Base-by-base conservation (phyloP, 1,140 invertebrate species). In the Magallana angulata region DNA sequence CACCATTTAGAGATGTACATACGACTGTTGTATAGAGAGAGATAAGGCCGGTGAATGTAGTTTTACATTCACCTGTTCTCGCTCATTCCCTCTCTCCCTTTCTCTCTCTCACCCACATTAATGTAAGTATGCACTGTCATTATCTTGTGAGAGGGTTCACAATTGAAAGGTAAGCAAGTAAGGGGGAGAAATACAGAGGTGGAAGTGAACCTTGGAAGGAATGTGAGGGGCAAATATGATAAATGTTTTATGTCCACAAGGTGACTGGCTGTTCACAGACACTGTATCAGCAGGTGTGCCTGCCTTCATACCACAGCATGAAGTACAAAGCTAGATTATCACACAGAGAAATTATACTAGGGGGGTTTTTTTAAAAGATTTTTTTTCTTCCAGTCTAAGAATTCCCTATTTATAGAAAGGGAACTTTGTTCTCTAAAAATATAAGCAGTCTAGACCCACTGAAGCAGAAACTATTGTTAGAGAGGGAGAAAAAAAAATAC, bases 81-180 rank as follows among this genome's bases (percentile, higher is more conserved):
- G 36, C 36, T 48, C 36, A 48, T 58, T 11, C 56, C 57, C 18
- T 82, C 81, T 57, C 18, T 9, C 48, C 24, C 24, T 24, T 24
- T 30, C 16, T 12, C 48, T 82, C 71, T 80, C n/a, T 80, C 14
- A 16, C 62, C 18, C 62, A 16, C 62, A 64, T 64, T 14, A 64
- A 16, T 64, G 62, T 64, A 82, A 58, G 81, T 57, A 82, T 57
- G 36, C n/a, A 58, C 57, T 18, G 48, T 82, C 81, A 57, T 57
- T 57, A 82, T 82, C 68, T 76, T 76, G 68, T 76, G 68, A 76
- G 11, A 76, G 11, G 68, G 68, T 76, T 76, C 68, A 76, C 9
- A 76, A 76, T 76, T 76, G 68, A 76, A 76, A 76, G 68, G 68
- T 76, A 76, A 76, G 68, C 68, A 30, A 76, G 24, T 76, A 76